Evolutionary conservation across 2,888 invertebrate species (phyloP).

Genomic region (Uloborus plumipes): DNA sequence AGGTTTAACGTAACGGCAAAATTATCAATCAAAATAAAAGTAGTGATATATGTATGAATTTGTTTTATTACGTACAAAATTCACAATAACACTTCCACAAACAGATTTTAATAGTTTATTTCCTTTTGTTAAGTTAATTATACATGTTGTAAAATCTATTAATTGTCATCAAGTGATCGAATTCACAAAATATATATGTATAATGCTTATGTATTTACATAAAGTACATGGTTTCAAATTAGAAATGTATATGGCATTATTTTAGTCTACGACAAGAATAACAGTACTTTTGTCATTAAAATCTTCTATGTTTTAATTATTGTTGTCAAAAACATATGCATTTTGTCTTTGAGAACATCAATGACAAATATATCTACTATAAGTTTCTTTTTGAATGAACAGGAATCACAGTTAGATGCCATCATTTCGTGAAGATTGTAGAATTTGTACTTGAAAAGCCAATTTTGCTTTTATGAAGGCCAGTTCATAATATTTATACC

Average conservation of each 20-base stretch:
- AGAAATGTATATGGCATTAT: slow-evolving; percentile 2
- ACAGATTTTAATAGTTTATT: too few species aligned
- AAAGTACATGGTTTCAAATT: not conserved
- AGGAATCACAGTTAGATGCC: not conserved
- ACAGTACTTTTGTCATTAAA: slow-evolving; percentile 15
- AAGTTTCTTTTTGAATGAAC: not conserved
- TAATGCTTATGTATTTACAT: slow-evolving; percentile 53
- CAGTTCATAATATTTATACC: too few species aligned
- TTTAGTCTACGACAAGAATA: slow-evolving; percentile 32
- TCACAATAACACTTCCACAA: too few species aligned
- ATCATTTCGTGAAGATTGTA: too few species aligned
- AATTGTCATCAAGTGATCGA: slow-evolving; percentile 7
- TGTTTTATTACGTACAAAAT: too few species aligned
- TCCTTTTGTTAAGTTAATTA: slow-evolving; percentile 5
- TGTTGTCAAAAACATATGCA: not conserved
- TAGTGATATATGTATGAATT: too few species aligned
- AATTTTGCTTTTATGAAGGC: too few species aligned
- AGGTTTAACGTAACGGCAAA: too few species aligned
- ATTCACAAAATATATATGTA: slow-evolving; percentile 55
- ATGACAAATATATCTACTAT: not conserved
- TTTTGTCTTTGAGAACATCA: not conserved
- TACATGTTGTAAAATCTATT: slow-evolving; percentile 16
- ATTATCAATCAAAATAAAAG: too few species aligned
- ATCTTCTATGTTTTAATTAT: slow-evolving; percentile 5
- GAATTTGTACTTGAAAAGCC: too few species aligned